phyloP scores from a whole-genome alignment of 2,113 vertebrate species.

The Bujurquina vittata region DNA sequence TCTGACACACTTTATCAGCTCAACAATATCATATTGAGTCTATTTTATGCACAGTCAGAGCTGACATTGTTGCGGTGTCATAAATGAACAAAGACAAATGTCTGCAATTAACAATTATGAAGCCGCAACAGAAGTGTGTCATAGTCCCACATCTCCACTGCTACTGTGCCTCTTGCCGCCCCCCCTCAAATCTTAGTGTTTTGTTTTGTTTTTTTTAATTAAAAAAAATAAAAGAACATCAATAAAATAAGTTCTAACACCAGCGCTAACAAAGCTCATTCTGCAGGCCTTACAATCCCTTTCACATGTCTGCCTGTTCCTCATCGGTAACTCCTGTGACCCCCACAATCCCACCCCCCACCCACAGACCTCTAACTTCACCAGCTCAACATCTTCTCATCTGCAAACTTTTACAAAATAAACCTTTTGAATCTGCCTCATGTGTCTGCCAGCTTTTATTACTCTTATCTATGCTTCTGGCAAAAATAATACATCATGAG shows the following conservation, averaged over 20 bases:
- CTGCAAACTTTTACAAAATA: not conserved
- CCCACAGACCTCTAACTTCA: not conserved
- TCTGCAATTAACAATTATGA: not conserved
- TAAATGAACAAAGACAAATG: conserved; percentile 8
- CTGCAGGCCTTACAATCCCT: not conserved
- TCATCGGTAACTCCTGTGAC: not conserved
- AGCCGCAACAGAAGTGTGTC: not conserved
- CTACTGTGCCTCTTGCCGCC: not conserved
- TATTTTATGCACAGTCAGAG: conserved; percentile 1
- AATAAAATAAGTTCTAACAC: not conserved
- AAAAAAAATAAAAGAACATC: not conserved
- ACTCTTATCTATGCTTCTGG: not conserved
- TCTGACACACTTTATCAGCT: not conserved
- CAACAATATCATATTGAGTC: conserved; percentile 9
- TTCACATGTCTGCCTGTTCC: not conserved
- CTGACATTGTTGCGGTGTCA: not conserved
- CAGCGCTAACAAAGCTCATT: not conserved
- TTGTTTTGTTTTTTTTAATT: not conserved
- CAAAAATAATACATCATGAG: not conserved
- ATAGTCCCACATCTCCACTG: not conserved
- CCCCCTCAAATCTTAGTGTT: not conserved
- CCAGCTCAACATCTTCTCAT: not conserved
- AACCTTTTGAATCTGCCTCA: not conserved
- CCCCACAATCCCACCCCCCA: no score
- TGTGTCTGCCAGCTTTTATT: not conserved